Conservation (phyloP, 2,888 invertebrate genomes). For the Meandrusa payeni region DNA sequence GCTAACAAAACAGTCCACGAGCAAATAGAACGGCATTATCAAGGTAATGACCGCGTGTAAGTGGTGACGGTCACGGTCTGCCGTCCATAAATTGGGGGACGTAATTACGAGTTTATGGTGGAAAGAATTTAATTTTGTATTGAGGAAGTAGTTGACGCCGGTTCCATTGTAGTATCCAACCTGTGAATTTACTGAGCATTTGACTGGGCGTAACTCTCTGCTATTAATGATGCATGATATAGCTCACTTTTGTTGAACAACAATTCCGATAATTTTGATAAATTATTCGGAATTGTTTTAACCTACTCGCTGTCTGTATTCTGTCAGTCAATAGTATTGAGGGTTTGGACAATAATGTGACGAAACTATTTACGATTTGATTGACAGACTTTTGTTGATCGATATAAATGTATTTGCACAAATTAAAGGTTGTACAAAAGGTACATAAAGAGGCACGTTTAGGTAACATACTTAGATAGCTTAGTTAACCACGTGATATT, state of each 20-base stretch:
- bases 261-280: too few relatives aligned
- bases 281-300: too few relatives aligned
- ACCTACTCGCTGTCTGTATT: too few relatives aligned
- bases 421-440: too few relatives aligned
- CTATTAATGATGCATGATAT: conserved; percentile 16
- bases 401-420: too few relatives aligned
- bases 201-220: neutral
- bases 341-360: too few relatives aligned
- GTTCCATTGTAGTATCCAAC: conserved; percentile 27
- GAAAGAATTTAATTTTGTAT: conserved; percentile 49
- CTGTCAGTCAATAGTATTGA: too few relatives aligned
- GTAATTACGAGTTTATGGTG: conserved; percentile 57
- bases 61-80: conserved; percentile 46
- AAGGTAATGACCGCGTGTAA: conserved; percentile 41
- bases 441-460: too few relatives aligned
- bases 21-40: conserved; percentile 49
- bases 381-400: too few relatives aligned
- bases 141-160: conserved; percentile 51
- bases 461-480: too few relatives aligned
- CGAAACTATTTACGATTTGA: too few relatives aligned
- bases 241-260: neutral
- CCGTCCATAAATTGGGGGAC: conserved; percentile 56
- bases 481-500: too few relatives aligned
- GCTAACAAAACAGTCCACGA: conserved; percentile 24
- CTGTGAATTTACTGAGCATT: conserved; percentile 7